These are phyloP conservation scores for Myxocyprinus asiaticus DNA, from an alignment of 2,113 vertebrate species.

Conservation along the genomic window DNA sequence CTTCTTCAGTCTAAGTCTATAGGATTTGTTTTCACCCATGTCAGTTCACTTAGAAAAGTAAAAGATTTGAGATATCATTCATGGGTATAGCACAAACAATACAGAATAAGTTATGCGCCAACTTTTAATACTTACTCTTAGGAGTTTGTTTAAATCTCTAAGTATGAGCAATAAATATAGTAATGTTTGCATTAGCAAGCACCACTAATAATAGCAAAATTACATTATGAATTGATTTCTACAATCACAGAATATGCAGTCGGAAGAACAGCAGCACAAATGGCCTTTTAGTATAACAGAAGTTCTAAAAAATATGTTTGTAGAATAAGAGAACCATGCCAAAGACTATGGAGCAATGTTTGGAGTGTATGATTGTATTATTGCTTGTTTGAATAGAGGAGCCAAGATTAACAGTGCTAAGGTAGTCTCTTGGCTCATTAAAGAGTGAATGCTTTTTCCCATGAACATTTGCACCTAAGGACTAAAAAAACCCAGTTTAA, in stretches of 20 bases:
- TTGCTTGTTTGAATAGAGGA: slow-evolving; percentile 36
- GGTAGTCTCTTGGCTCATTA: slow-evolving; percentile 47
- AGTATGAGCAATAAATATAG: too few relatives aligned
- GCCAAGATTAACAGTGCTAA: slow-evolving; percentile 56
- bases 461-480: slow-evolving; percentile 52
- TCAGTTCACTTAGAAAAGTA: background rate
- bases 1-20: too few relatives aligned
- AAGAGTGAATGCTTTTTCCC: slow-evolving; percentile 55
- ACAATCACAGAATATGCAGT: background rate
- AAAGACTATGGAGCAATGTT: slow-evolving; percentile 18
- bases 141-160: background rate
- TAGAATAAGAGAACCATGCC: slow-evolving; percentile 32
- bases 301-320: slow-evolving; percentile 24
- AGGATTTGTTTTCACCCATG: background rate
- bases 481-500: slow-evolving; percentile 47
- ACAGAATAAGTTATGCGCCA: background rate
- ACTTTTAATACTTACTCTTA: background rate
- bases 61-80: background rate
- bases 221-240: slow-evolving; percentile 4
- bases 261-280: slow-evolving; percentile 8
- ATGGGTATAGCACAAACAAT: background rate
- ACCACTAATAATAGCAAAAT: background rate
- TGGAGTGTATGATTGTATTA: slow-evolving; percentile 26
- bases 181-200: too few relatives aligned
- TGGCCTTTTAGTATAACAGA: background rate